Conservation (phyloP, 2,797 vertebrate species). For the Podarcis lilfordi region DNA sequence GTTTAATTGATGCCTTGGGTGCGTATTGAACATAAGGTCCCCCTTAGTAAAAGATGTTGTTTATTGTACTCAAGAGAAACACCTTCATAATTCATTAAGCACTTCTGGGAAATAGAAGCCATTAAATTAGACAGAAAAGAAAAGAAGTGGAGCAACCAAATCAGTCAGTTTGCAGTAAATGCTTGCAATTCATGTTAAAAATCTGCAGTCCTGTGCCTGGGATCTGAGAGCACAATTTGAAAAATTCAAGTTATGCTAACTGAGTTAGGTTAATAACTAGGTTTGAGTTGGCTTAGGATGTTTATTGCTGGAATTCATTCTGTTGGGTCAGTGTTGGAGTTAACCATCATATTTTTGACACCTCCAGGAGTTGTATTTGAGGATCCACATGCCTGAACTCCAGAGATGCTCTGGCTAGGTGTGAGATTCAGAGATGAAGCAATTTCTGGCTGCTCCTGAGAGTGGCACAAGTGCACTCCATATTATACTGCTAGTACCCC, state of each 20-base stretch:
- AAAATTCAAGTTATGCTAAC: neutral
- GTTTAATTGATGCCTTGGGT: conserved; percentile 61
- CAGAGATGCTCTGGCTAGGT: neutral
- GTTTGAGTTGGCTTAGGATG: too few relatives aligned
- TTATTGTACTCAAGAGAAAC: conserved; percentile 67
- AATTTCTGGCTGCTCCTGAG: conserved; percentile 1
- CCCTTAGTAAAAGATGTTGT: conserved; percentile 67
- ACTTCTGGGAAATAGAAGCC: conserved; percentile 63
- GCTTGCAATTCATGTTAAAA: neutral
- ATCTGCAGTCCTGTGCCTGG: neutral
- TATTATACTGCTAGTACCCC: neutral
- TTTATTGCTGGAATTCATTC: conserved; percentile 1
- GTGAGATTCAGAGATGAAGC: neutral
- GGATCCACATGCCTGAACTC: neutral
- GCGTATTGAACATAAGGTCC: conserved; percentile 59
- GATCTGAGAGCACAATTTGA: neutral
- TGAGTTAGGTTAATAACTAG: neutral
- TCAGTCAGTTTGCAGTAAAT: conserved; percentile 46
- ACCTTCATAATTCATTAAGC: conserved; percentile 69
- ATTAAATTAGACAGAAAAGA: conserved; percentile 60
- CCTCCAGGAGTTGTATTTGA: neutral
- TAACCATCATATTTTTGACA: neutral
- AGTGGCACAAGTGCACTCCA: neutral
- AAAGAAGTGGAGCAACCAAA: conserved; percentile 49
- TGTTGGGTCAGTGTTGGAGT: neutral